phyloP scores from a whole-genome alignment of 2,113 vertebrate species.

The Bos taurus region DNA sequence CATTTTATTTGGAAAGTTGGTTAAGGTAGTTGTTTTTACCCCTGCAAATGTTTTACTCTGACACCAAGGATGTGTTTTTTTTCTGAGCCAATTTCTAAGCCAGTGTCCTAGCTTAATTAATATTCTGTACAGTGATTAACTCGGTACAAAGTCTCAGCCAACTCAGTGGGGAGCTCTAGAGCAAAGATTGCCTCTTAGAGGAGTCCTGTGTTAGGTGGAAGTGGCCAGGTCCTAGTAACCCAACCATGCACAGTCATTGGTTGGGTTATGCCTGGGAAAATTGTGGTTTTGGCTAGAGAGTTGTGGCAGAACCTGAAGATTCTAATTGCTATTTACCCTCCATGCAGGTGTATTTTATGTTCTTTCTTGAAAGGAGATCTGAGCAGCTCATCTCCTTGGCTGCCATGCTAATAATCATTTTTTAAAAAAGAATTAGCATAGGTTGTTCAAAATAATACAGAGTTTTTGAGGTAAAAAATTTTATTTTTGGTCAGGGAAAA shows the following conservation, averaged over 20 bases:
- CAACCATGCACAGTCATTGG: neutral
- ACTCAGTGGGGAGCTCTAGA: neutral
- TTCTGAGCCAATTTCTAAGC: neutral
- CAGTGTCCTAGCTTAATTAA: neutral
- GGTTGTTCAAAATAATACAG: neutral
- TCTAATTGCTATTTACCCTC: neutral
- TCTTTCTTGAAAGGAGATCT: constrained; percentile 1
- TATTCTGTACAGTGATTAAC: neutral
- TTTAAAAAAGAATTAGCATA: neutral
- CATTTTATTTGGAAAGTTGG: neutral
- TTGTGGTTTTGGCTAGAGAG: neutral
- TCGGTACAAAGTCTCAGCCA: neutral
- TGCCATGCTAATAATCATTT: neutral
- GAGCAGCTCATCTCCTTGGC: neutral
- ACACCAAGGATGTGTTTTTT: neutral
- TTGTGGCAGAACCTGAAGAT: neutral
- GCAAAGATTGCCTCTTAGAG: neutral
- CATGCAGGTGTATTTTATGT: neutral
- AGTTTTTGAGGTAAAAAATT: neutral
- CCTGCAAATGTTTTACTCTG: neutral
- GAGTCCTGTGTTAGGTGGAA: neutral
- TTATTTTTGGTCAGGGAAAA: neutral
- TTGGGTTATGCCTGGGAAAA: neutral
- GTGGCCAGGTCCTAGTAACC: neutral
- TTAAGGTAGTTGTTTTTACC: neutral